Base-by-base conservation (phyloP, 2,797 vertebrate genomes). In the Alfaro cultratus region DNA sequence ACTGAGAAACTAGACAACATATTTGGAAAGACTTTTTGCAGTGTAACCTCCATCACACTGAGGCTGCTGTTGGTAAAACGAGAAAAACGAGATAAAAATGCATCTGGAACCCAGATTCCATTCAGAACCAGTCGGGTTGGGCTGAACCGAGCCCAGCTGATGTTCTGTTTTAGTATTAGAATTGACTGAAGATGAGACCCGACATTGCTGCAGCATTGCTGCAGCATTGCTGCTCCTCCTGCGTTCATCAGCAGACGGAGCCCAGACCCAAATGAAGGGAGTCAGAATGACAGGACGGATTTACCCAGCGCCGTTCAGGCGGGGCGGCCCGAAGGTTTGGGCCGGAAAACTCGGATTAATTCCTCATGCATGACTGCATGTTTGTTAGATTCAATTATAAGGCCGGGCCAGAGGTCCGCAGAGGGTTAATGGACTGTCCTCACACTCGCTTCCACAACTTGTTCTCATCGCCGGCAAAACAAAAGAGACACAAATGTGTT, bases 151-250 rank as follows among this genome's bases (percentile, higher is more conserved):
- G 87, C 88, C 85, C 77, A 80, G 86, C 80, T 88, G 79, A 23
- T 6, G 2, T 85, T 82, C 83, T 76, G 73, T 64, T 80, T 80
- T 82, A 86, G 88, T 86, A 92, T 93, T 93, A 90, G 85, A 88
- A 93, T 91, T 91, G 90, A 82, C 73, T 85, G 91, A 93, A 93
- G 91, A 90, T 92, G 90, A 90, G 85, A 91, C 81, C 88, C 87
- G 90, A 91, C 90, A 90, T 90, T 85, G 86, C 86, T 82, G 88
- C 88, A 85, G 78, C 88, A 49, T 76, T 76, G 83, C 75, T 13
- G 45, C 45, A 45, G 43, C 41, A 39, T 78, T 78, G 60, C 78
- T 75, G 49, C 23, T 51, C 23, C 79, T 74, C 74, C 73, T 73
- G 29, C 34, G 34, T 34, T 34, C 85, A 87, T 77, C 77, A 91